Base-by-base conservation (phyloP, 2,113 vertebrate species). In the Nycticorax nycticorax region DNA sequence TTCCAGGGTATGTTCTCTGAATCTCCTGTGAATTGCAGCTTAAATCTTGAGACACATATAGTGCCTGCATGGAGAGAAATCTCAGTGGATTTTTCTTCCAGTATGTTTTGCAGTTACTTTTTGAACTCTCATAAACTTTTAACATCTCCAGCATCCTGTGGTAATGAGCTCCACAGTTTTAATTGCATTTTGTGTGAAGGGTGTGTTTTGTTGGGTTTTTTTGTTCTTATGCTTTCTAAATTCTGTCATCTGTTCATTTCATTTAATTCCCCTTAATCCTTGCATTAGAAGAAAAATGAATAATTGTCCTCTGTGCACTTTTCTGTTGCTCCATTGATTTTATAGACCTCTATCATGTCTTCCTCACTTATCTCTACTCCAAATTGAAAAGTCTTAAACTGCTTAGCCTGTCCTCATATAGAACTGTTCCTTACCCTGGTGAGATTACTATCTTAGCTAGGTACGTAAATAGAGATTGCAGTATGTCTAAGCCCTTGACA, bases 251-350 rank as follows among this genome's bases (percentile, higher is more conserved):
- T 96, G n/a, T 78, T 92, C 6, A 41, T 79, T 84, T 89, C 11
- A 39, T 81, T 95, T 85, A 87, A 82, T 90, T 93, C 69, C 35
- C 39, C 30, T 87, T 94, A 95, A 93, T 78, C 60, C 35, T 89
- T 79, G 35, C 69, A 87, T 85, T 93, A 91, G 60, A 85, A 72
- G 56, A 85, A 92, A 89, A 94, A 90, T 87, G 41, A 89, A 16
- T 92, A 94, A 88, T 93, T 95, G 91, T 67, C 64, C 52, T 95
- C 56, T 53, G 32, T 68, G 73, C n/a, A 57, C n/a, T 95, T 91
- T 89, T 87, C 48, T 53, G 41, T 75, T 82, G 60, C 56, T 84
- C 63, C 43, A 95, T 89, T 91, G 87, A 89, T 97, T 95, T 96
- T 91, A 56, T 71, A 93, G 74, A 85, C 48, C 56, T 87, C 39